Conservation (phyloP, 2,113 vertebrate species). For the Clinocottus analis region DNA sequence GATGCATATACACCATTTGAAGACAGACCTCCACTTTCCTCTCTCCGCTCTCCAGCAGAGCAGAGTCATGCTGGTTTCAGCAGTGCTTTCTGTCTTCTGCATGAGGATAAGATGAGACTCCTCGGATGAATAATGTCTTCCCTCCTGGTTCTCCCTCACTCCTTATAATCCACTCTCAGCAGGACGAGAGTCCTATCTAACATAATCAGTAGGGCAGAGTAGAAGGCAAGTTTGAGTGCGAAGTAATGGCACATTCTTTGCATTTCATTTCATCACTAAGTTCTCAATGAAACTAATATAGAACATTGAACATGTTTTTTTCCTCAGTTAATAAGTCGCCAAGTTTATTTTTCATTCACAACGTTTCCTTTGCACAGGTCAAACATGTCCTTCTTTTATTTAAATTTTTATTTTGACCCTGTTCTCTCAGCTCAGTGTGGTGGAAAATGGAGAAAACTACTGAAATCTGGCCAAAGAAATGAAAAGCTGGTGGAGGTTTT, state of each 20-base stretch:
- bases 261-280: not conserved
- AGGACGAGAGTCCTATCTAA: constrained; percentile 19
- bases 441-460: constrained; percentile 22
- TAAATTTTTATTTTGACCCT: constrained; percentile 39
- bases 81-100: constrained; percentile 59
- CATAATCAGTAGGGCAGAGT: constrained; percentile 35
- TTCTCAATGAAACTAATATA: not conserved
- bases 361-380: not conserved
- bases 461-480: constrained; percentile 54
- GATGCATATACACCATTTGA: constrained; percentile 22
- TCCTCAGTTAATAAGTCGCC: not conserved
- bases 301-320: not conserved
- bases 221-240: constrained; percentile 12
- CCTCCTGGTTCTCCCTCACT: constrained; percentile 53
- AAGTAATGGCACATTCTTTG: not conserved
- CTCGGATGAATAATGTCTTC: constrained; percentile 62
- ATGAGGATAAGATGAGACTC: constrained; percentile 58
- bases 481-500: constrained; percentile 53
- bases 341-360: not conserved
- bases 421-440: constrained; percentile 23
- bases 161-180: constrained; percentile 41
- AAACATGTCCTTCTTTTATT: not conserved
- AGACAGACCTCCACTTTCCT: constrained; percentile 21
- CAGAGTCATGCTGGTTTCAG: constrained; percentile 60
- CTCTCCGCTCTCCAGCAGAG: constrained; percentile 51